Base-by-base conservation (phyloP, 2,113 vertebrate species). In the Aegithalos caudatus region DNA sequence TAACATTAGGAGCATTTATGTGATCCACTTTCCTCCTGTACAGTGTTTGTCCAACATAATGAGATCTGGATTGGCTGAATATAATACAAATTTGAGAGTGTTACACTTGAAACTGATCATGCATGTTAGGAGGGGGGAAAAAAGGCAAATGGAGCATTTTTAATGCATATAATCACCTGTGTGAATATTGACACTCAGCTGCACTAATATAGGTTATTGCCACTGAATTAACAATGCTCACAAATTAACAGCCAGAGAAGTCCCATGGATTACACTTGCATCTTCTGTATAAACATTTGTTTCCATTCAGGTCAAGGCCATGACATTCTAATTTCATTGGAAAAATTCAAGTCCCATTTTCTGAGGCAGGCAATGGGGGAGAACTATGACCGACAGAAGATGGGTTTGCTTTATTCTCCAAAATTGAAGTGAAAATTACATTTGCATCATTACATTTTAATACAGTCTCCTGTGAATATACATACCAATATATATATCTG, bases 1-100 rank as follows among this genome's bases (percentile, higher is more conserved):
- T 98, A 98, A 97, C 95, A 97, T 97, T 98, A 98, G 90, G 92
- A 69, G 73, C 97, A 97, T 97, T 98, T 98, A 97, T 87, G 92
- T 91, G 97, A 97, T 95, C 87, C 94, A 97, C 96, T 92, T 94
- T 95, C 88, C 96, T 96, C 73, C 86, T 90, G 85, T 94, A 95
- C 87, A 93, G 91, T 96, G 94, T 98, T 98, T 98, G 94, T 94
- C 89, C 97, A 97, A 97, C 69, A 35, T 96, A 98, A 97, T 98
- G 95, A 98, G 94, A 96, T 96, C 92, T 90, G 77, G 61, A 96
- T 81, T 96, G 96, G 83, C 80, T 94, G 92, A 97, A 94, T 91
- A 94, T 92, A 98, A 97, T 92, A 96, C 62, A 94, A 97, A 97
- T 94, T 97, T 96, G 95, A 81, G 58, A 72, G 51, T 88, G 60